Evolutionary conservation across 2,888 invertebrate genomes (phyloP).

Genomic region (Brachyopa scutellaris): DNA sequence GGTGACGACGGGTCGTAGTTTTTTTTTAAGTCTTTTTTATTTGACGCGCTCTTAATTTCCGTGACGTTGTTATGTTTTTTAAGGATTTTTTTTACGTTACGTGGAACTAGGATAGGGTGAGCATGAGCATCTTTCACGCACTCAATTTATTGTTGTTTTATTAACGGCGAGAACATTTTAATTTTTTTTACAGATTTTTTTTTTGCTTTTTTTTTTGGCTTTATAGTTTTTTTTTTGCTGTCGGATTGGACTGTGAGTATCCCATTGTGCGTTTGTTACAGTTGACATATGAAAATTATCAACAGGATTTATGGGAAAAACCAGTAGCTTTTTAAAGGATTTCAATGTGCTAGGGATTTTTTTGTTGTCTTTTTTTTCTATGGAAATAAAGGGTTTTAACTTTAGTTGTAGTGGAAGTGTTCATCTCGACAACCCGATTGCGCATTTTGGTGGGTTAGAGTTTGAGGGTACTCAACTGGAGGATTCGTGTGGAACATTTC

Average conservation of each 20-base stretch:
- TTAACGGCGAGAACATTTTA: conserved; percentile 71
- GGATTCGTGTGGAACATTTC: conserved; percentile 41
- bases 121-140: conserved; percentile 56
- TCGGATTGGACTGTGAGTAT: conserved; percentile 45
- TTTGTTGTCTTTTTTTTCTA: conserved; percentile 18
- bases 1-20: conserved; percentile 69
- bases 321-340: conserved; percentile 52
- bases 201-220: conserved; percentile 42
- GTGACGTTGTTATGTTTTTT: conserved; percentile 66
- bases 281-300: conserved; percentile 71
- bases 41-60: conserved; percentile 73
- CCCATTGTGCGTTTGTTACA: conserved; percentile 68
- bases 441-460: conserved; percentile 30
- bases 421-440: conserved; percentile 28
- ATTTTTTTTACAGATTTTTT: conserved; percentile 34
- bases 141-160: conserved; percentile 67
- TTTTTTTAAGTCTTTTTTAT: conserved; percentile 60
- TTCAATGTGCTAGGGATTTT: conserved; percentile 18
- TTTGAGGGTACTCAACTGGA: conserved; percentile 15
- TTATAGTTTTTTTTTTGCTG: conserved; percentile 47
- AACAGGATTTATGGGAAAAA: conserved; percentile 63
- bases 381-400: conserved; percentile 9
- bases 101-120: conserved; percentile 40
- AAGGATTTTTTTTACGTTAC: neutral
- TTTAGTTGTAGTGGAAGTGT: conserved; percentile 27